These are phyloP conservation scores for Rhopalosiphum maidis DNA, from an alignment of 1,140 invertebrate genomes.

Conservation along the genomic window DNA sequence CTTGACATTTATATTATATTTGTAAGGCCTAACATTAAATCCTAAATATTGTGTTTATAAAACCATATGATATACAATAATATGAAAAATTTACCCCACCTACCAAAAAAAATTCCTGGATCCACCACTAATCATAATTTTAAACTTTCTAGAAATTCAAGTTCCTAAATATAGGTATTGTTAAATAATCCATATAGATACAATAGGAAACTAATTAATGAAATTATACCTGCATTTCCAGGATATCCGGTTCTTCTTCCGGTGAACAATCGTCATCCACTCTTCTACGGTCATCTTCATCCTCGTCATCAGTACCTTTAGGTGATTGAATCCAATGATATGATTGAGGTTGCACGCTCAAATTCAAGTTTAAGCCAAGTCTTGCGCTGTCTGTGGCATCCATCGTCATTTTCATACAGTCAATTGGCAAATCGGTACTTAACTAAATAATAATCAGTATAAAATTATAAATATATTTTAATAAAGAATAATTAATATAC, in stretches of 20 bases:
- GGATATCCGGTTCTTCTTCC: conserved; percentile 52
- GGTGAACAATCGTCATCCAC: conserved; percentile 37
- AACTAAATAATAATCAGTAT: neutral
- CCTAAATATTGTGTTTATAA: no score
- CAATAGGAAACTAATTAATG: neutral
- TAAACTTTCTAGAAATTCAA: neutral
- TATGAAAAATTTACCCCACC: no score
- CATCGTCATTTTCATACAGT: conserved; percentile 37
- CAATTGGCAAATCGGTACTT: conserved; percentile 12
- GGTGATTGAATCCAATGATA: conserved; percentile 46
- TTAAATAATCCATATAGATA: neutral
- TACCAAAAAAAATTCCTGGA: no score
- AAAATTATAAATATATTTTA: neutral
- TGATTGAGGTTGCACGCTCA: conserved; percentile 40
- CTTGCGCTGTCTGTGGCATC: conserved; percentile 42
- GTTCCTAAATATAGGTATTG: neutral
- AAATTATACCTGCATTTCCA: conserved; percentile 53
- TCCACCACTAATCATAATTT: neutral
- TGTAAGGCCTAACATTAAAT: no score
- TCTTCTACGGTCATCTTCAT: conserved; percentile 35
- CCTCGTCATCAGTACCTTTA: conserved; percentile 38
- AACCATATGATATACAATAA: no score
- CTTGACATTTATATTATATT: no score
- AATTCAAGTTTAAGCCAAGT: conserved; percentile 36
- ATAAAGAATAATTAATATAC: neutral